Conservation (phyloP, 2,797 vertebrate species). For the Hylomyscus alleni region DNA sequence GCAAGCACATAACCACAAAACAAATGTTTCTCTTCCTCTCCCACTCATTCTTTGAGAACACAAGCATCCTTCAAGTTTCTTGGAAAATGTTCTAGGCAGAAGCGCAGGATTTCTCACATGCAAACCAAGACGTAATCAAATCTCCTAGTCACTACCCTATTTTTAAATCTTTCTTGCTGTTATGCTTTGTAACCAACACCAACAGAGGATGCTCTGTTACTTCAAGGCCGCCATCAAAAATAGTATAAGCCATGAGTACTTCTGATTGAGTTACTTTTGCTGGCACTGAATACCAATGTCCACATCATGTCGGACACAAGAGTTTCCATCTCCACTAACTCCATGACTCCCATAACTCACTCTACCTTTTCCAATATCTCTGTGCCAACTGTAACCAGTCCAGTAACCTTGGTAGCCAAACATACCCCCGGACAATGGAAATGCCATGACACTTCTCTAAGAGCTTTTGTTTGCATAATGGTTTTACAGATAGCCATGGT, state of each 20-base stretch:
- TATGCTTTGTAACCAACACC: neutral
- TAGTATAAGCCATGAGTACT: neutral
- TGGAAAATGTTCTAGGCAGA: conserved; percentile 54
- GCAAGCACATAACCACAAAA: conserved; percentile 14
- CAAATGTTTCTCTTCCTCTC: conserved; percentile 45
- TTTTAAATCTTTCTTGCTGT: neutral
- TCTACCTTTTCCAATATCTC: neutral
- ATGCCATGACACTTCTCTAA: neutral
- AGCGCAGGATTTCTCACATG: neutral
- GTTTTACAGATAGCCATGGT: neutral
- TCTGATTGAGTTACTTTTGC: neutral
- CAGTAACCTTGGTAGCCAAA: neutral
- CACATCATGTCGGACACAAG: neutral
- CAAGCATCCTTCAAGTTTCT: conserved; percentile 28
- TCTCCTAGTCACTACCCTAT: neutral
- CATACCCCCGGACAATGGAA: neutral
- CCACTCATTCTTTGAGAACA: conserved; percentile 47
- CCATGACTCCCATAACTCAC: neutral
- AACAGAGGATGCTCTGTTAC: neutral
- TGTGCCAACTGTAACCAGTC: neutral
- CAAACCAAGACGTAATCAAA: conserved; percentile 10
- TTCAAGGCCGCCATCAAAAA: neutral
- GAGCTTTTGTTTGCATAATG: neutral
- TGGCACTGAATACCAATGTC: neutral
- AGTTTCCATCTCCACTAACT: neutral